A percentile compares a stretch with the other conserved stretches of the same genome.
Conservation (phyloP, 2,888 invertebrate genomes). For the Serrognathus titanus region DNA sequence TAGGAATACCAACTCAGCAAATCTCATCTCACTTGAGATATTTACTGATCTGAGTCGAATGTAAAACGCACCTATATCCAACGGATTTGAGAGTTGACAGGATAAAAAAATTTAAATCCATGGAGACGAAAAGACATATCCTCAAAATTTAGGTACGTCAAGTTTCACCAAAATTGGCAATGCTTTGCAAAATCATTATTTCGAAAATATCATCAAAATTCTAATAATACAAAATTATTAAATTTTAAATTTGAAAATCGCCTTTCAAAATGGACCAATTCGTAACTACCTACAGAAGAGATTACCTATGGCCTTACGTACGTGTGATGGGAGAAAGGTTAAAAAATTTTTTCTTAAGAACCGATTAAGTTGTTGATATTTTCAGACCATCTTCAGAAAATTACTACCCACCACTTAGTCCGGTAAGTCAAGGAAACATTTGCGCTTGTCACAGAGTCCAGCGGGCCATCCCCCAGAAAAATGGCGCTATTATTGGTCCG, state of each 20-base stretch:
- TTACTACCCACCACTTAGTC: constrained; percentile 51
- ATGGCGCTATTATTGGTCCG: constrained; percentile 28
- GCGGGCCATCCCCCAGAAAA: constrained; percentile 28
- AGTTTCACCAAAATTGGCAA: background rate
- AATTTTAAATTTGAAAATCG: background rate
- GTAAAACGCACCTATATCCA: no score
- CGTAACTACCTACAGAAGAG: constrained; percentile 60
- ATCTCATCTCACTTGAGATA: no score
- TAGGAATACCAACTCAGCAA: no score
- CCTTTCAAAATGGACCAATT: constrained; percentile 55
- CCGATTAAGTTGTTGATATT: constrained; percentile 26
- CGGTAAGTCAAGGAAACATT: constrained; percentile 42
- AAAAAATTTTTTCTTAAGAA: constrained; percentile 3
- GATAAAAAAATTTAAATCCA: no score
- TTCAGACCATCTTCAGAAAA: constrained; percentile 50
- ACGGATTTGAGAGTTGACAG: no score
- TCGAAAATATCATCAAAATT: background rate
- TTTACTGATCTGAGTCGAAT: no score
- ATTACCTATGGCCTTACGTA: constrained; percentile 60
- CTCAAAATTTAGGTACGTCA: background rate
- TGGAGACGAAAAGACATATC: no score
- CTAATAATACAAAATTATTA: background rate
- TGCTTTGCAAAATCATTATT: background rate
- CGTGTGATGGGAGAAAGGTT: constrained; percentile 42
- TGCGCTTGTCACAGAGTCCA: constrained; percentile 38